A percentile compares a stretch with the other conserved stretches of the same genome.
Conservation (phyloP, 2,797 vertebrate species). For the Melanotaenia boesemani region DNA sequence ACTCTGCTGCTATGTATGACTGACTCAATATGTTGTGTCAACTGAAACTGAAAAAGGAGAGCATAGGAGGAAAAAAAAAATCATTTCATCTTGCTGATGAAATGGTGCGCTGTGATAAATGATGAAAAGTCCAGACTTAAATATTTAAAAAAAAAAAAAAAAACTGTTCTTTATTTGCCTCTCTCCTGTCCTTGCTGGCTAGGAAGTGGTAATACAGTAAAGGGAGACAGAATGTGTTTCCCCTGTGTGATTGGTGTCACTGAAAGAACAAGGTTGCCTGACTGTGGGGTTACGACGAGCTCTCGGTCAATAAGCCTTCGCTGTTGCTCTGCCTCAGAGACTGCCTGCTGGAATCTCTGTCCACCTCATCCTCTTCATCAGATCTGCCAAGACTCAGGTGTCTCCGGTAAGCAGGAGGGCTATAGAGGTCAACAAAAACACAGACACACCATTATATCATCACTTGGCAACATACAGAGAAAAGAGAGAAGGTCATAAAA, state of each 20-base stretch:
- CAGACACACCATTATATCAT: slow-evolving; percentile 58
- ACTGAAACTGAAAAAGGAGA: slow-evolving; percentile 30
- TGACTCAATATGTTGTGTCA: slow-evolving; percentile 34
- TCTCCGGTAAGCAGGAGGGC: slow-evolving; percentile 85
- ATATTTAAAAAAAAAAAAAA: not conserved
- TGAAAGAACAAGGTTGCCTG: slow-evolving; percentile 50
- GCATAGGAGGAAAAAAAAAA: slow-evolving; percentile 22
- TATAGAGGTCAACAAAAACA: slow-evolving; percentile 71
- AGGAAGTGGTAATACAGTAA: slow-evolving; percentile 37
- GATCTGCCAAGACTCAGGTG: slow-evolving; percentile 82
- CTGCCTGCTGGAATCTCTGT: slow-evolving; percentile 62
- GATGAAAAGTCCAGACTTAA: slow-evolving; percentile 17
- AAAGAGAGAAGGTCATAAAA: slow-evolving; percentile 7
- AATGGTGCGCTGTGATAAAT: slow-evolving; percentile 2
- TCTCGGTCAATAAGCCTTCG: slow-evolving; percentile 83
- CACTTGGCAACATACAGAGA: slow-evolving; percentile 19
- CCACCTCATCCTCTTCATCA: slow-evolving; percentile 83
- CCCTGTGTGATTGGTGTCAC: slow-evolving; percentile 57
- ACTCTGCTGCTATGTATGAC: slow-evolving; percentile 31
- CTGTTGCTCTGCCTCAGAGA: slow-evolving; percentile 83
- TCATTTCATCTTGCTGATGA: slow-evolving; percentile 20
- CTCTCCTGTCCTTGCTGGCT: slow-evolving; percentile 30
- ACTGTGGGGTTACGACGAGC: slow-evolving; percentile 77
- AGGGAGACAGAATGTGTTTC: slow-evolving; percentile 29
- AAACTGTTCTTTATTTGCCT: slow-evolving; percentile 20